These are phyloP conservation scores for Grammomys dolichurus DNA, from an alignment of 2,113 vertebrate species.

Conservation along the genomic window DNA sequence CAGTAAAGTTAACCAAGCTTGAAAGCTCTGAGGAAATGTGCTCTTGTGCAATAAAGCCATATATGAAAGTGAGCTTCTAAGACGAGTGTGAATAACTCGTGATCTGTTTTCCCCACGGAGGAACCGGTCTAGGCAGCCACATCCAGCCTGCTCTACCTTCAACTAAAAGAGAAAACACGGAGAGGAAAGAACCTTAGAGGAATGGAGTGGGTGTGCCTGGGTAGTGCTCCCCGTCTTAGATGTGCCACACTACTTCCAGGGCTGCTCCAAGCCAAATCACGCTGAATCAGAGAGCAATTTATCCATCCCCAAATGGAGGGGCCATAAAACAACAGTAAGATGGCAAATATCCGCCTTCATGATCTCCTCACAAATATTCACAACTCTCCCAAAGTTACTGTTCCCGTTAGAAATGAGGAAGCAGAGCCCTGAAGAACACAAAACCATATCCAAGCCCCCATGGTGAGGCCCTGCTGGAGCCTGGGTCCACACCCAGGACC, in stretches of 20 bases:
- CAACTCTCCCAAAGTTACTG: not conserved
- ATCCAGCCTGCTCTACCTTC: not conserved
- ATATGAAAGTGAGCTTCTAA: not conserved
- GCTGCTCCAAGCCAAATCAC: not conserved
- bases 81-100: not conserved
- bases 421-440: not conserved
- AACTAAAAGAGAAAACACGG: not conserved
- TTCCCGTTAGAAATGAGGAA: not conserved
- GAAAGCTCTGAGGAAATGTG: not conserved
- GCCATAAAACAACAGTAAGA: not conserved
- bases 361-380: not conserved
- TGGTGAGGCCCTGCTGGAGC: not conserved
- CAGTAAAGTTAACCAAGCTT: not conserved
- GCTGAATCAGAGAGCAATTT: not conserved
- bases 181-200: not conserved
- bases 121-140: not conserved
- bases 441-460: not conserved
- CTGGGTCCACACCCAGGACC: not conserved
- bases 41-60: not conserved
- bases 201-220: accelerated
- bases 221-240: not conserved
- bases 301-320: not conserved
- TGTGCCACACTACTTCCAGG: not conserved
- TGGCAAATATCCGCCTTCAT: not conserved
- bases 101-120: not conserved